A percentile compares a stretch with the other conserved stretches of the same genome.
These are phyloP conservation scores for Irena cyanogastra DNA, from an alignment of 2,113 vertebrate genomes.

Conservation along the genomic window DNA sequence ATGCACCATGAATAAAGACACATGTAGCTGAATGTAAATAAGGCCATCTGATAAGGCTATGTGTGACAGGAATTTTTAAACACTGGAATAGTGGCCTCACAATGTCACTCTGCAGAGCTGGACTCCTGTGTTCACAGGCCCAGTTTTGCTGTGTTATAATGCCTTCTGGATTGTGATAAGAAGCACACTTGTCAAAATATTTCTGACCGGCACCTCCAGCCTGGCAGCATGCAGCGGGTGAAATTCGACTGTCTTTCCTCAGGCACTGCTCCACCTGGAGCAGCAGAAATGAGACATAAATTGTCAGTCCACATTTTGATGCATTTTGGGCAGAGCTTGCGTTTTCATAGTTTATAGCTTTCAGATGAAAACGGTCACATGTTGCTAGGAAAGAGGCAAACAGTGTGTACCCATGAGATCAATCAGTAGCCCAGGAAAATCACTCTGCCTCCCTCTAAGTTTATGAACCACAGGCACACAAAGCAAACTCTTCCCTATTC, in stretches of 20 bases:
- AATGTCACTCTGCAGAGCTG: accelerated
- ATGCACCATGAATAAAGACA: conserved; percentile 40
- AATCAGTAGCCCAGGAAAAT: background rate
- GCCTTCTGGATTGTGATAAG: background rate
- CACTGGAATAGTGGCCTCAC: background rate
- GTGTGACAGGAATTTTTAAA: conserved; percentile 37
- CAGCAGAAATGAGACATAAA: background rate
- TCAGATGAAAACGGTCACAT: background rate
- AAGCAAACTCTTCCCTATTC: conserved; percentile 42
- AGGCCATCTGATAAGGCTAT: background rate
- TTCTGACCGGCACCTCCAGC: background rate
- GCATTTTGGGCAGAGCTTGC: background rate
- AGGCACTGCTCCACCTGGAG: background rate
- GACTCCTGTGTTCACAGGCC: background rate
- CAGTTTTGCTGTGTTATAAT: background rate
- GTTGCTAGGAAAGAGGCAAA: background rate
- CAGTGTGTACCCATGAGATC: background rate
- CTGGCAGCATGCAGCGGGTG: background rate
- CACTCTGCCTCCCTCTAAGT: background rate
- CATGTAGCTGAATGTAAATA: conserved; percentile 45
- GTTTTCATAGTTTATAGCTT: background rate
- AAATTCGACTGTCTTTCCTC: background rate
- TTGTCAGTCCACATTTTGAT: background rate
- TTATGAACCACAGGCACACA: background rate
- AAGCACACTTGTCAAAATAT: background rate